phyloP scores from a whole-genome alignment of 2,113 vertebrate genomes.

The Chionomys nivalis region DNA sequence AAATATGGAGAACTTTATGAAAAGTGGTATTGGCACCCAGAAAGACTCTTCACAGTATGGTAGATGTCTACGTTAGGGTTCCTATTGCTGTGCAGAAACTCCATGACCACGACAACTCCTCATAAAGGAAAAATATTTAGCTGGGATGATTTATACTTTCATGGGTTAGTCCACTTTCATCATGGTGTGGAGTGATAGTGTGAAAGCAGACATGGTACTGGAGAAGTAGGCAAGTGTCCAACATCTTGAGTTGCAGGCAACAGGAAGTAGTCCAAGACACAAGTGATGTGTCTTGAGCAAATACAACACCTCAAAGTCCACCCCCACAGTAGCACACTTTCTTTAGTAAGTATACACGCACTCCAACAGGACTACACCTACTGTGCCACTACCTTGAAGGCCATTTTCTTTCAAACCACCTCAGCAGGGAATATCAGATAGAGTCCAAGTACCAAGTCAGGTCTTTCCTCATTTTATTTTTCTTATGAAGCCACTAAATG shows the following conservation, averaged over 20 bases:
- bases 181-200: background rate
- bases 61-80: background rate
- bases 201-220: background rate
- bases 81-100: background rate
- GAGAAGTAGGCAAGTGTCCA: background rate
- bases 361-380: background rate
- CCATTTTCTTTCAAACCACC: background rate
- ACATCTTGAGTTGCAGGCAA: background rate
- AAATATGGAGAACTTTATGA: background rate
- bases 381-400: background rate
- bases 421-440: background rate
- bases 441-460: background rate
- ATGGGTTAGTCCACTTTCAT: background rate
- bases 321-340: background rate
- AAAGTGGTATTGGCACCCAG: background rate
- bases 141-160: background rate
- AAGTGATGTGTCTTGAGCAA: background rate
- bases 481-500: background rate
- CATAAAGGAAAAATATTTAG: background rate
- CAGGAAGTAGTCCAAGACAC: background rate
- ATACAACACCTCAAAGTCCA: background rate
- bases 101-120: background rate
- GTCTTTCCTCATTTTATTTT: background rate
- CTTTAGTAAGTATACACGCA: background rate
- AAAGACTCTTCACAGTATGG: background rate